Evolutionary conservation across 2,888 invertebrate species (phyloP).

Genomic region (Tanypteryx hageni): DNA sequence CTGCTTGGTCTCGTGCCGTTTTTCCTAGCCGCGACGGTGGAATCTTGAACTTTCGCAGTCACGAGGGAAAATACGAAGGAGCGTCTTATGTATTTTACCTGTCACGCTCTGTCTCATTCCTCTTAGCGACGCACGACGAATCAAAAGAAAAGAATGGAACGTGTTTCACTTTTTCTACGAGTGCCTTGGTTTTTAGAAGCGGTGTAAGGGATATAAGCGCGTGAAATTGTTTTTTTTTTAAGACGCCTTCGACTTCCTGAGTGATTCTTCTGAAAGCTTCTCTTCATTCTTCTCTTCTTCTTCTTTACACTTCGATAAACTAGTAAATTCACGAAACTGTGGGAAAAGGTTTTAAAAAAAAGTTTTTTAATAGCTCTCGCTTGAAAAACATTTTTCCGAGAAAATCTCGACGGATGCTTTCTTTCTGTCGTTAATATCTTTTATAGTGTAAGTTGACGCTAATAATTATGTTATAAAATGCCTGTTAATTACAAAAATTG

Average conservation of each 20-base stretch:
- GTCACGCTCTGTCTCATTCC: neutral
- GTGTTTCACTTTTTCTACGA: neutral
- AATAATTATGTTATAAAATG: too few species aligned
- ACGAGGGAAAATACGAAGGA: neutral
- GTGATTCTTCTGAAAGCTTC: neutral
- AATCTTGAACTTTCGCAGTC: neutral
- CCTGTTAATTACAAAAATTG: too few species aligned
- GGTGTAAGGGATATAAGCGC: neutral
- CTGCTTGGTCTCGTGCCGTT: neutral
- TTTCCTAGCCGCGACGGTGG: neutral
- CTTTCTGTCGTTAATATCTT: too few species aligned
- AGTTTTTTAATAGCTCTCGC: too few species aligned
- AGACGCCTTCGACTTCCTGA: neutral
- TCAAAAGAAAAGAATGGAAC: neutral
- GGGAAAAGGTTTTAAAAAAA: too few species aligned
- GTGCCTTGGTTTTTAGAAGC: slow-evolving; percentile 14
- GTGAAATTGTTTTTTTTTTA: neutral
- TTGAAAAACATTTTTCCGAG: too few species aligned
- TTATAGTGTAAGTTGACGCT: too few species aligned
- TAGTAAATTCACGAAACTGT: too few species aligned
- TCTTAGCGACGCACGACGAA: neutral
- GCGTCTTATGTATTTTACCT: neutral
- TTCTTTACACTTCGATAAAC: neutral
- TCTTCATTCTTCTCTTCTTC: neutral
- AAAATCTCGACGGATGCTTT: too few species aligned